phyloP scores from a whole-genome alignment of 2,888 invertebrate species.

The Deroplatys truncata region DNA sequence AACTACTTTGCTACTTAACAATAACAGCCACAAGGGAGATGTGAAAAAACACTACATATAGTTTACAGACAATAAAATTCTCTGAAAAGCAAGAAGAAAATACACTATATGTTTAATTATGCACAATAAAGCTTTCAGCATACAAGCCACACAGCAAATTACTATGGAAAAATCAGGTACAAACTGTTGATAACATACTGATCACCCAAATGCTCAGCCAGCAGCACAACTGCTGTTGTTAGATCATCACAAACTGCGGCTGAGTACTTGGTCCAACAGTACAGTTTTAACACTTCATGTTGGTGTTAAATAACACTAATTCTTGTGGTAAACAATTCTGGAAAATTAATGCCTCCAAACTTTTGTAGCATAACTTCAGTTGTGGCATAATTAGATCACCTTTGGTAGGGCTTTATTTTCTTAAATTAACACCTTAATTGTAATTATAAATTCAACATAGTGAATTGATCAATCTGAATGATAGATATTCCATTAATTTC shows the following conservation, averaged over 20 bases:
- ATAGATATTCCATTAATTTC: too few relatives aligned
- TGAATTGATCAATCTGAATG: too few relatives aligned
- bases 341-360: neutral
- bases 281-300: neutral
- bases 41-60: neutral
- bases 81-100: neutral
- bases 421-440: too few relatives aligned
- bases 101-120: neutral
- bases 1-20: neutral
- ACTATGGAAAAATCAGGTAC: neutral
- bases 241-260: too few relatives aligned
- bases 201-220: too few relatives aligned
- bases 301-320: neutral
- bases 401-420: too few relatives aligned
- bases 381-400: too few relatives aligned
- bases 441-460: too few relatives aligned
- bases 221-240: too few relatives aligned
- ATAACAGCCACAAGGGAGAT: neutral
- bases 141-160: neutral
- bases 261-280: neutral
- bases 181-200: neutral
- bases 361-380: neutral
- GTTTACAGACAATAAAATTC: neutral
- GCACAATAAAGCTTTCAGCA: neutral
- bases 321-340: neutral